Base-by-base conservation (phyloP, 2,113 vertebrate genomes). In the Glareola pratincola region DNA sequence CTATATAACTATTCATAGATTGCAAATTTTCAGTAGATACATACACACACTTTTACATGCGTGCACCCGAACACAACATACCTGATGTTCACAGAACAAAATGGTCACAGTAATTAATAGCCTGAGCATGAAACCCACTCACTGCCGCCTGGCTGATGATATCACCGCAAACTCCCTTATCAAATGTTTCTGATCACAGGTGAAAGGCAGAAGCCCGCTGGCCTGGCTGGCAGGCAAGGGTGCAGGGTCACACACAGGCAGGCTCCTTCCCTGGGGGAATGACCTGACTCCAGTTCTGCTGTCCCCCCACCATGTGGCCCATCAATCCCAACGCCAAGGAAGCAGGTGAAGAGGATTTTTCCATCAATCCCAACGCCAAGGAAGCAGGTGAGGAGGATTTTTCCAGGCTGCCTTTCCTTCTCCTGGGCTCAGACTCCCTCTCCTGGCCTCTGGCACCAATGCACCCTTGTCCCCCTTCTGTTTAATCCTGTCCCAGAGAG, bases 381-480 rank as follows among this genome's bases (percentile, higher is more conserved):
- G 36, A 64, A 80, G 11, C 30, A 37, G 14, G 6, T 62, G 22
- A 80, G 91, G 88, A 83, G 85, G 74, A 34, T 5, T 86, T 76
- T 82, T 47, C 15, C 22, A 10, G 1, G 8, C 6, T 43, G 32
- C n/a, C 24, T 79, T 85, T 48, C 39, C 19, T 80, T 85, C 59
- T 62, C 24, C 41, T 53, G 50, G 59, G 11, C 54, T 94, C 67
- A 85, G 45, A 76, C 95, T 95, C 91, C 96, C 91, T 80, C 94
- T 96, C 79, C 88, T 91, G 92, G 91, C 37, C 36, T 53, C 79
- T n/a, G 45, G 8, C 12, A 74, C 71, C 67, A 77, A 86, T 80
- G 67, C 91, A 92, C 4, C 29, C n/a, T 41, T 77, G 26, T 17
- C 3, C 12, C 17, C 1, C 12, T 47, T 2, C 24, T 53, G 6